A percentile compares a stretch with the other conserved stretches of the same genome.
Conservation (phyloP, 2,797 vertebrate species). For the Macroramphosus scolopax region DNA sequence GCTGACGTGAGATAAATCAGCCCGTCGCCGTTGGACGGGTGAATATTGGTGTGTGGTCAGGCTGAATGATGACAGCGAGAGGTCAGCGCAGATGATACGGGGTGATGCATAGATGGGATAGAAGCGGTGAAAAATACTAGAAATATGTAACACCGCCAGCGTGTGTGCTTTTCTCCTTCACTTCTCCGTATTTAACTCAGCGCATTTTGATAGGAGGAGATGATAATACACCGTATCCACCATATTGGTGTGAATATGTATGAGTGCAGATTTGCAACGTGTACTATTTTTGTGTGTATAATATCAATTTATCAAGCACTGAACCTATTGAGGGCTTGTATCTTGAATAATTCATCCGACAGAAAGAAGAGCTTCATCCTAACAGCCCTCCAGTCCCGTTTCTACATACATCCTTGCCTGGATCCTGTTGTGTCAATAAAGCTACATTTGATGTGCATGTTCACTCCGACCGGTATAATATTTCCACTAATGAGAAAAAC, state of each 20-base stretch:
- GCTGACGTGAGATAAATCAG: slow-evolving; percentile 61
- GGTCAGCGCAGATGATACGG: slow-evolving; percentile 41
- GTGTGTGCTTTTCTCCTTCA: slow-evolving; percentile 28
- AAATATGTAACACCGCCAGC: slow-evolving; percentile 26
- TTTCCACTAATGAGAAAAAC: slow-evolving; percentile 26
- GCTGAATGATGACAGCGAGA: slow-evolving; percentile 51
- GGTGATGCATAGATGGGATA: slow-evolving; percentile 38
- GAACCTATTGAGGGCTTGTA: neutral
- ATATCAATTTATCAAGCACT: neutral
- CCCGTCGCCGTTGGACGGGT: slow-evolving; percentile 15
- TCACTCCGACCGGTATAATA: neutral
- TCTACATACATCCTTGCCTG: no score
- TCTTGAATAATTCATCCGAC: no score
- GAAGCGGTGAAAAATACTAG: slow-evolving; percentile 32
- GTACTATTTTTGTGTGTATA: neutral
- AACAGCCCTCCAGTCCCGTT: no score
- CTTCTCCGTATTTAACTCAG: neutral
- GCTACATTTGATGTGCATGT: neutral
- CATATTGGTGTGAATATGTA: neutral
- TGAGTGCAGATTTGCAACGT: neutral
- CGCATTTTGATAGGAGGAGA: slow-evolving; percentile 1
- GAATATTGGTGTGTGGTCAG: slow-evolving; percentile 47
- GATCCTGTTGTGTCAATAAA: neutral
- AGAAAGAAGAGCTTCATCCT: no score
- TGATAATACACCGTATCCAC: neutral